phyloP scores from a whole-genome alignment of 2,113 vertebrate genomes.

The Rhabdomys dilectus region DNA sequence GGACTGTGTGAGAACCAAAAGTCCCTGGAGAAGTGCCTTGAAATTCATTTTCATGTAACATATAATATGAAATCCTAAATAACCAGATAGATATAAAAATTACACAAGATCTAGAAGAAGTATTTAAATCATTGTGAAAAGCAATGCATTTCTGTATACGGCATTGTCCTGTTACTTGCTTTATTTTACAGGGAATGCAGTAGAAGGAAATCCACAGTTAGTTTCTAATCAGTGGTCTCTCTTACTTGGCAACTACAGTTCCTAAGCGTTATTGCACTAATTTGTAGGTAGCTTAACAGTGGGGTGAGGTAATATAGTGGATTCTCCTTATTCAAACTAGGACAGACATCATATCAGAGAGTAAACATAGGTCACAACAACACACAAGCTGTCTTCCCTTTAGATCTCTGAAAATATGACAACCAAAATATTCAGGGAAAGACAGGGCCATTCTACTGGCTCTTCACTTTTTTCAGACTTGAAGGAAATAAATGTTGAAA shows the following conservation, averaged over 20 bases:
- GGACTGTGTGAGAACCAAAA: background rate
- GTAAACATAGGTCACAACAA: background rate
- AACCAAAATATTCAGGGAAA: slow-evolving; percentile 12
- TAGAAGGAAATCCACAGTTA: background rate
- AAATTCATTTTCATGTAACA: background rate
- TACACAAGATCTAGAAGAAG: background rate
- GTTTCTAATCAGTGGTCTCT: background rate
- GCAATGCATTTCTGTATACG: background rate
- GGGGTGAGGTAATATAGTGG: background rate
- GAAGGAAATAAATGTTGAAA: background rate
- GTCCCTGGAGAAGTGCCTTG: background rate
- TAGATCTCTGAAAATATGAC: background rate
- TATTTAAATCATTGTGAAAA: background rate
- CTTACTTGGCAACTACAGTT: background rate
- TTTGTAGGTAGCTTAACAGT: background rate
- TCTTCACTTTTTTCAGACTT: background rate
- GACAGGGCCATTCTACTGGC: background rate
- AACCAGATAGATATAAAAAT: slow-evolving; percentile 27
- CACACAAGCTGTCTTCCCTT: background rate
- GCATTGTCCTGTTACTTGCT: background rate
- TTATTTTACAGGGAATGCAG: background rate
- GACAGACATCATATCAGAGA: background rate
- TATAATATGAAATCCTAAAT: background rate
- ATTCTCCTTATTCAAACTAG: background rate
- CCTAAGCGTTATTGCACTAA: background rate